A percentile compares a stretch with the other conserved stretches of the same genome.
These are phyloP conservation scores for Leptopilina syphax DNA, from an alignment of 2,888 invertebrate species.

Conservation along the genomic window DNA sequence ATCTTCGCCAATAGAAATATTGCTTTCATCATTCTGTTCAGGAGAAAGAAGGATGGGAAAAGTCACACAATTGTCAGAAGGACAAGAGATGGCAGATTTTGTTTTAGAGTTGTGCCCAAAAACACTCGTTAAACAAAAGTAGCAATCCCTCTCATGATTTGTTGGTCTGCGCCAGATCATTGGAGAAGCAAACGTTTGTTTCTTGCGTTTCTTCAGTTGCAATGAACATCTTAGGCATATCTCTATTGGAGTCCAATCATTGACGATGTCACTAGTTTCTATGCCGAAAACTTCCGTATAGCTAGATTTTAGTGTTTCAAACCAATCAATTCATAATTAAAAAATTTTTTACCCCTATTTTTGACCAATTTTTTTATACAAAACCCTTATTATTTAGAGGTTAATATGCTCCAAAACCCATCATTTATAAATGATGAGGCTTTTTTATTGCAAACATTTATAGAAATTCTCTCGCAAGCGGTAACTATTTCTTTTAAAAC, in stretches of 20 bases:
- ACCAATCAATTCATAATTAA: too few relatives aligned
- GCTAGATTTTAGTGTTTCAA: slow-evolving; percentile 20
- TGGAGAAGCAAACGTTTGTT: background rate
- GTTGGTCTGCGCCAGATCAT: background rate
- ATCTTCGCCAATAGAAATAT: background rate
- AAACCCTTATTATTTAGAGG: too few relatives aligned
- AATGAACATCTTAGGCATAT: background rate
- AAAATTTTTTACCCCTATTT: too few relatives aligned
- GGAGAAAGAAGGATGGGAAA: background rate
- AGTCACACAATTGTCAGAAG: background rate
- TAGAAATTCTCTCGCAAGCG: too few relatives aligned
- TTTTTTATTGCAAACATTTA: too few relatives aligned
- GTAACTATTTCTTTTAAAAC: too few relatives aligned
- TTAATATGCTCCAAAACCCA: too few relatives aligned
- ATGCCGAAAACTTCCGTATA: background rate
- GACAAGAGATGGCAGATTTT: background rate
- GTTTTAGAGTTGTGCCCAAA: background rate
- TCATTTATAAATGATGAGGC: too few relatives aligned
- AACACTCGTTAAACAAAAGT: background rate
- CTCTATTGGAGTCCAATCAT: background rate
- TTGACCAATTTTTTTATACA: too few relatives aligned
- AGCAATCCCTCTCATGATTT: background rate
- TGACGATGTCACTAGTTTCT: background rate
- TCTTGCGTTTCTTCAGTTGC: background rate
- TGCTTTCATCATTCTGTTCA: background rate